Evolutionary conservation across 2,797 vertebrate species (phyloP).

Genomic region (Cercopithecus hamlyni): DNA sequence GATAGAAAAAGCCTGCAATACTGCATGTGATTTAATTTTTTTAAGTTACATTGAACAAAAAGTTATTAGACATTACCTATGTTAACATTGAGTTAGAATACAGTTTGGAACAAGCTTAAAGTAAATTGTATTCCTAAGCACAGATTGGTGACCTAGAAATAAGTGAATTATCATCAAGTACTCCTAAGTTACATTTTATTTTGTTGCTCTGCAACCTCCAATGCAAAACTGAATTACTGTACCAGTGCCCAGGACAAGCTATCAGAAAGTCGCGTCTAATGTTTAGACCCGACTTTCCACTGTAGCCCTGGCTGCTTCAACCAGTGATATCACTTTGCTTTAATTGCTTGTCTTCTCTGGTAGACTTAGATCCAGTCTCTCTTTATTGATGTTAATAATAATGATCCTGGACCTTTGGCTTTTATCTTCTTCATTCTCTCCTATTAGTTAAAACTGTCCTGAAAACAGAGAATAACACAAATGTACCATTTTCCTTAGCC

Average conservation of each 20-base stretch:
- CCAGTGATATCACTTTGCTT: not conserved
- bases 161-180: not conserved
- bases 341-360: not conserved
- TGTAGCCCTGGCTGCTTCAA: not conserved
- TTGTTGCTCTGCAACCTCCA: not conserved
- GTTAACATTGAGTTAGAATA: not conserved
- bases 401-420: not conserved
- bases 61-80: not conserved
- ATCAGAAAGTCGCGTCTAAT: not conserved
- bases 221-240: not conserved
- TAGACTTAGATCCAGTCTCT: not conserved
- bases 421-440: not conserved
- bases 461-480: not conserved
- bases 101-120: not conserved
- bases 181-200: not conserved
- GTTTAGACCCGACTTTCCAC: not conserved
- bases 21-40: not conserved
- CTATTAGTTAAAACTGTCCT: conserved; percentile 6
- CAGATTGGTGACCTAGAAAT: not conserved
- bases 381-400: not conserved
- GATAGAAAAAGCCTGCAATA: not conserved
- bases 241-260: not conserved
- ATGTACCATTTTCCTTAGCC: not conserved
- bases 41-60: not conserved
- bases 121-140: not conserved